A percentile compares a stretch with the other conserved stretches of the same genome.
Conservation (phyloP, 2,888 invertebrate species). For the Melanostoma mellinum region DNA sequence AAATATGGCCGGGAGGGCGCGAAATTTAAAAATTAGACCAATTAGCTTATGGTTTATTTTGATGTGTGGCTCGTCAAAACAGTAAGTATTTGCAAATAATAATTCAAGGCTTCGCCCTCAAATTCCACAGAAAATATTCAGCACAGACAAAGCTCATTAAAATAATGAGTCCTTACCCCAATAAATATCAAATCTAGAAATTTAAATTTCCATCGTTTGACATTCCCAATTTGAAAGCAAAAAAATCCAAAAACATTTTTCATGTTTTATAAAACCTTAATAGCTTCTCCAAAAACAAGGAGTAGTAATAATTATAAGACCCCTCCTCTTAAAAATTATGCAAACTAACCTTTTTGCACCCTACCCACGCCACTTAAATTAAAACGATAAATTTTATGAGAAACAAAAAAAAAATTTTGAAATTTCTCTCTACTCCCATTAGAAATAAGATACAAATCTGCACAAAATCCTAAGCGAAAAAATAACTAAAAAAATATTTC, state of each 20-base stretch:
- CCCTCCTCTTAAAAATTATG: slow-evolving; percentile 47
- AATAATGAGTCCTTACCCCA: slow-evolving; percentile 36
- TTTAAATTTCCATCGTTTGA: slow-evolving; percentile 60
- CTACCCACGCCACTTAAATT: slow-evolving; percentile 55
- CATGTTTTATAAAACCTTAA: slow-evolving; percentile 39
- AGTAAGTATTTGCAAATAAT: no score
- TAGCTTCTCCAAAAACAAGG: slow-evolving; percentile 11
- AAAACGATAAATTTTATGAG: slow-evolving; percentile 63
- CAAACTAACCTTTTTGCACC: slow-evolving; percentile 26
- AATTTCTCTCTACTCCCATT: slow-evolving; percentile 37
- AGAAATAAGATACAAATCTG: slow-evolving; percentile 56
- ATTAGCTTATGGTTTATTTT: no score
- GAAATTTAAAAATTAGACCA: no score
- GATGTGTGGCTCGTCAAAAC: no score
- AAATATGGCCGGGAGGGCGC: no score
- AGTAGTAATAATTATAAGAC: slow-evolving; percentile 45
- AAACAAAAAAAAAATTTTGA: slow-evolving; percentile 15
- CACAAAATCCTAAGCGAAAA: slow-evolving; percentile 25
- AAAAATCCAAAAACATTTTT: slow-evolving; percentile 61
- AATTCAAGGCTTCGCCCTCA: no score
- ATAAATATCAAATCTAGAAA: slow-evolving; percentile 59
- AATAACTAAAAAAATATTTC: slow-evolving; percentile 44
- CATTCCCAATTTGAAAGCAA: slow-evolving; percentile 25
- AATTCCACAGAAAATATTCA: neutral
- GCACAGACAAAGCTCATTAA: neutral